Evolutionary conservation across 2,888 invertebrate genomes (phyloP).

Genomic region (Eupithecia subfuscata): DNA sequence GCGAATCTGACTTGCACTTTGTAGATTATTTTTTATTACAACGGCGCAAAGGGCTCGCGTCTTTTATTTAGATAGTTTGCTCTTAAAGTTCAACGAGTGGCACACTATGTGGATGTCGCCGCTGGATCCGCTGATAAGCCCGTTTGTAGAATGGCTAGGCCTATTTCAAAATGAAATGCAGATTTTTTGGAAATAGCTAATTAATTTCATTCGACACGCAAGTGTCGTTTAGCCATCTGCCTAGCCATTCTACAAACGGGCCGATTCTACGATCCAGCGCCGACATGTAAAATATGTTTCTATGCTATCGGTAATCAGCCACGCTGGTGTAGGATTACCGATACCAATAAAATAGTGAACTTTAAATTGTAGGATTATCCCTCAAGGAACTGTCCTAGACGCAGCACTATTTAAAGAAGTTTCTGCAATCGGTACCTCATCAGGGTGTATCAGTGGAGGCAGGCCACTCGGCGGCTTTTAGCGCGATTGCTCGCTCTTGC

Average conservation of each 20-base stretch:
- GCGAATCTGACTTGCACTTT: not conserved
- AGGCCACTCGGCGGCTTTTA: conserved; percentile 48
- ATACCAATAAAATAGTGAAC: not conserved
- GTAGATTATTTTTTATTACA: not conserved
- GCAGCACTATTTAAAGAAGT: not conserved
- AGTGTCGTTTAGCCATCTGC: too few relatives aligned
- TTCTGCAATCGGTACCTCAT: conserved; percentile 44
- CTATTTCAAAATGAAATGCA: too few relatives aligned
- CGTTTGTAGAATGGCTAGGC: too few relatives aligned
- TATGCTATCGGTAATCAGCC: not conserved
- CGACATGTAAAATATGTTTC: not conserved
- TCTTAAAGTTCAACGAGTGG: not conserved
- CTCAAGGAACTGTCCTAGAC: not conserved
- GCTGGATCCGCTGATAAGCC: too few relatives aligned
- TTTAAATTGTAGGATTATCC: not conserved
- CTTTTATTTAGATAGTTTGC: too few relatives aligned
- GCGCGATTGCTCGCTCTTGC: conserved; percentile 58
- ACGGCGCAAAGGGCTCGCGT: too few relatives aligned
- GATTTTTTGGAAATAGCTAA: too few relatives aligned
- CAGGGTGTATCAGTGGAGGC: conserved; percentile 28
- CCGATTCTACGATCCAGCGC: too few relatives aligned
- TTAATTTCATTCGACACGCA: too few relatives aligned
- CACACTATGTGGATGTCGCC: not conserved
- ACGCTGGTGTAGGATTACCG: not conserved
- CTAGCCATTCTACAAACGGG: too few relatives aligned